These are phyloP conservation scores for Pachliopta kotzebuea DNA, from an alignment of 2,888 invertebrate genomes.

Conservation along the genomic window DNA sequence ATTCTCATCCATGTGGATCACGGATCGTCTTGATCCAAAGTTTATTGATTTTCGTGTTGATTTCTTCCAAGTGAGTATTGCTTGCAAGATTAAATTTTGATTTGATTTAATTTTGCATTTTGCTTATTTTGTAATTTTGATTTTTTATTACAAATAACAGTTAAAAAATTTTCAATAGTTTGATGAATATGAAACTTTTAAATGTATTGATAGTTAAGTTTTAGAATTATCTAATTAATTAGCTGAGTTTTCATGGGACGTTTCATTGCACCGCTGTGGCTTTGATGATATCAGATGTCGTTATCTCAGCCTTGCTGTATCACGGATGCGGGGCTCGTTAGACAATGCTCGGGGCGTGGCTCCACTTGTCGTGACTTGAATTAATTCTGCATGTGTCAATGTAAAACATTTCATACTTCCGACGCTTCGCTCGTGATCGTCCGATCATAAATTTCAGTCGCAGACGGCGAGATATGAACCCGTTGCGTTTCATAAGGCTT, in stretches of 20 bases:
- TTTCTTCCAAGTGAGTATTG: slow-evolving; percentile 29
- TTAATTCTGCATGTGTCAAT: slow-evolving; percentile 71
- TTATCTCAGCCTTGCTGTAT: slow-evolving; percentile 57
- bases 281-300: slow-evolving; percentile 52
- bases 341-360: slow-evolving; percentile 70
- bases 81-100: background rate
- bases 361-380: slow-evolving; percentile 64
- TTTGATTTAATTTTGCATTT: background rate
- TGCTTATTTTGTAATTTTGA: background rate
- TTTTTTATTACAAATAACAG: too few species aligned
- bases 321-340: slow-evolving; percentile 58
- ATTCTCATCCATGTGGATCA: slow-evolving; percentile 47
- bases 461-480: slow-evolving; percentile 24
- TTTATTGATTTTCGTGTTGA: slow-evolving; percentile 27
- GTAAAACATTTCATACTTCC: slow-evolving; percentile 58
- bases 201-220: background rate
- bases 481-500: slow-evolving; percentile 15
- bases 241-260: background rate
- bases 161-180: too few species aligned
- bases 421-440: slow-evolving; percentile 57
- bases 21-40: slow-evolving; percentile 19
- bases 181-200: background rate
- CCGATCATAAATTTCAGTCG: slow-evolving; percentile 33
- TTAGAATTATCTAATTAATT: slow-evolving; percentile 5
- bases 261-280: slow-evolving; percentile 32